Conservation (phyloP, 2,797 vertebrate genomes). For the Oreonectes daqikongensis region DNA sequence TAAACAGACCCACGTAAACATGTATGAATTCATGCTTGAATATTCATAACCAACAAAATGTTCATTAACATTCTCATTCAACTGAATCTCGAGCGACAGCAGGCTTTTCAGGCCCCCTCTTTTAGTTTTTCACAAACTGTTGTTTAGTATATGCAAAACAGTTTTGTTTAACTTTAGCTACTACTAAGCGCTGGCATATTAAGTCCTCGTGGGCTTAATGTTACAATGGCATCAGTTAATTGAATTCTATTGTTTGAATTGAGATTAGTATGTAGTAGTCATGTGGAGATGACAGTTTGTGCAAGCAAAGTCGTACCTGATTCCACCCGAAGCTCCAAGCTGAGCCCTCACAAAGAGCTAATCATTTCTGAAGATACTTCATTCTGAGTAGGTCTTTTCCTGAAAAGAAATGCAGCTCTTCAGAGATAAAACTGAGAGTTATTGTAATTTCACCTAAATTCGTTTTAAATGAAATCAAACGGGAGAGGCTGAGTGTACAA, state of each 20-base stretch:
- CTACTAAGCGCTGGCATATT: not conserved
- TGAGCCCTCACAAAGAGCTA: conserved; percentile 36
- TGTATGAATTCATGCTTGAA: conserved; percentile 49
- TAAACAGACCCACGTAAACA: conserved; percentile 31
- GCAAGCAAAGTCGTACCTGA: conserved; percentile 55
- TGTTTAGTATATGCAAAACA: conserved; percentile 28
- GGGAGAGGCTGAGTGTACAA: conserved; percentile 14
- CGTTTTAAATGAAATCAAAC: not conserved
- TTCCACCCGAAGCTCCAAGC: conserved; percentile 35
- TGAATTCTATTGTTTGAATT: conserved; percentile 58
- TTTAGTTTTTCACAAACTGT: conserved; percentile 24
- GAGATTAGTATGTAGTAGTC: conserved; percentile 58
- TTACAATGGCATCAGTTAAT: conserved; percentile 67
- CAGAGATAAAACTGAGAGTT: not conserved
- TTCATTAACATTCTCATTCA: conserved; percentile 53
- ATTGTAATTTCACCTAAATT: conserved; percentile 27
- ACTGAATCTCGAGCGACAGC: conserved; percentile 40
- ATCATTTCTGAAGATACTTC: conserved; percentile 46
- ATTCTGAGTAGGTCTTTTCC: conserved; percentile 29
- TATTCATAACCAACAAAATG: conserved; percentile 50
- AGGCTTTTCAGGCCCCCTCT: conserved; percentile 36
- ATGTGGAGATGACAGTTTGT: conserved; percentile 66
- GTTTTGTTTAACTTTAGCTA: conserved; percentile 2
- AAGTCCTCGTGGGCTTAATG: conserved; percentile 52
- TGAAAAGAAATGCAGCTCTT: conserved; percentile 17